Conservation (phyloP, 1,140 invertebrate species). For the Diorhabda elongata region DNA sequence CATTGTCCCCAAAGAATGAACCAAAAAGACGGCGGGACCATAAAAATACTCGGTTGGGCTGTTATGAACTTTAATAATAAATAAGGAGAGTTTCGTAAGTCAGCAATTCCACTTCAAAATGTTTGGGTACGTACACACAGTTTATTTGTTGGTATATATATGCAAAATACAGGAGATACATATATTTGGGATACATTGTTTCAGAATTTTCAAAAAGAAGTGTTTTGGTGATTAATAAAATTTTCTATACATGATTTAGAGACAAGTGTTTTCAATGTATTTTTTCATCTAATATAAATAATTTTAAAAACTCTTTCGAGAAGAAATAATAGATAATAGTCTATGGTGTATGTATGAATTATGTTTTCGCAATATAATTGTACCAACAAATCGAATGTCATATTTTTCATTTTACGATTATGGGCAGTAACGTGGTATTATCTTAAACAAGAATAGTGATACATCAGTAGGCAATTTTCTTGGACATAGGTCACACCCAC, state of each 20-base stretch:
- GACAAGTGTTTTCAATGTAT: too few species aligned
- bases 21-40: background rate
- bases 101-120: background rate
- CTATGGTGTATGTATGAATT: too few species aligned
- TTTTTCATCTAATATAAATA: too few species aligned
- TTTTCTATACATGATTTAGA: too few species aligned
- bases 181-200: background rate
- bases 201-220: background rate
- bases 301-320: too few species aligned
- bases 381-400: background rate
- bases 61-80: conserved; percentile 3
- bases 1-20: background rate
- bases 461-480: background rate
- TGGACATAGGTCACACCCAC: background rate
- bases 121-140: background rate
- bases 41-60: conserved; percentile 1
- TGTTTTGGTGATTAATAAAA: too few species aligned
- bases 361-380: background rate
- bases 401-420: conserved; percentile 1
- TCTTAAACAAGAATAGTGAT: background rate
- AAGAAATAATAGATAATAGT: too few species aligned
- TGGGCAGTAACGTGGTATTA: background rate
- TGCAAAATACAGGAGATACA: background rate
- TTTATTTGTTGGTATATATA: background rate
- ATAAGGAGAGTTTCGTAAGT: background rate